Evolutionary conservation across 2,888 invertebrate genomes (phyloP), one percentile per base, ranked within the genome.

Genomic region (Hedya salicella): DNA sequence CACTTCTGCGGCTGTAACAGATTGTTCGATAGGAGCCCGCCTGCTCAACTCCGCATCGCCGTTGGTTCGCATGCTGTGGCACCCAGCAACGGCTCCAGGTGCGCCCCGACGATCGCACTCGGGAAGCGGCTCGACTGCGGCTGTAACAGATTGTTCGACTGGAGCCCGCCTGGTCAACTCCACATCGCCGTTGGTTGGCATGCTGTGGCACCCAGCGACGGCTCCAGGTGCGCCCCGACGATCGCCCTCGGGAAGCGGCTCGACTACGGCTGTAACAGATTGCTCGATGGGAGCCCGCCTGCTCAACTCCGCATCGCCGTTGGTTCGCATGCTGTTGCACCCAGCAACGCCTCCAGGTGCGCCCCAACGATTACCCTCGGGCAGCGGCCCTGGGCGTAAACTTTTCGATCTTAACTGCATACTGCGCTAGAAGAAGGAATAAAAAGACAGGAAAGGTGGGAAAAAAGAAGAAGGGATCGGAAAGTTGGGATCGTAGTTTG

Each of bases 101-200:
- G 44, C 11, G 44, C 44, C 44, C 44, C 44, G 52, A 19, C 32
- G 52, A 50, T 50, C 30, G 13, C 50, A 30, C 50, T 17, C 50
- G 50, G 50, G 50, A 16, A 50, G 50, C 50, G 50, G 50, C 50
- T 21, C 50, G 3, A 25, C 42, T 44, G 14, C 42, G 14, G 16
- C 14, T 46, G 46, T 46, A 19, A 17, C 19, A 46, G 1, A 46
- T 50, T 50, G 30, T 36, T 30, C 36, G 50, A 36, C 25, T 32
- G 52, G 52, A 52, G 52, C 52, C 52, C 52, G 52, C 52, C 52
- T 52, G 16, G 13, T 52, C 52, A 36, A 32, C 52, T 52, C 52
- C 52, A 3, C 36, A 32, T 19, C 52, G 39, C 52, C 19, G 52
- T 16, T 19, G 52, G 52, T 21, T 52, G 32, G 52, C 52, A 52